A percentile compares a stretch with the other conserved stretches of the same genome.
Conservation (phyloP, 2,888 invertebrate genomes). For the Hetaerina titia region DNA sequence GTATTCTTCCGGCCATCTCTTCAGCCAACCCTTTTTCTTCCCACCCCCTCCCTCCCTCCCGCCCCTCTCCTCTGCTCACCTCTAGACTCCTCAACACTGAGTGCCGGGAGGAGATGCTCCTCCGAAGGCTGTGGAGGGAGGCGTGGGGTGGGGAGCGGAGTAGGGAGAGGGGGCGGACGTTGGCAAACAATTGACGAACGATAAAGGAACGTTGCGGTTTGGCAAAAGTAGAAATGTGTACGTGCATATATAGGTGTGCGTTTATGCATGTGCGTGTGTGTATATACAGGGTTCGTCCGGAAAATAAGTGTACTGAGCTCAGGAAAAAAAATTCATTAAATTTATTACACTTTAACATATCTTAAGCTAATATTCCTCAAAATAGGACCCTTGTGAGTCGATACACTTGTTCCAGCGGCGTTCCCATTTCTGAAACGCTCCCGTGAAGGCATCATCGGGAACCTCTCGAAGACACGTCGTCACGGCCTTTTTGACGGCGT, state of each 20-base stretch:
- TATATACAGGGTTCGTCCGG: no score
- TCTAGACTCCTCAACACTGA: neutral
- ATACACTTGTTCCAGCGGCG: no score
- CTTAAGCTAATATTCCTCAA: no score
- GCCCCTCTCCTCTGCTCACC: neutral
- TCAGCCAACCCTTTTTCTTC: neutral
- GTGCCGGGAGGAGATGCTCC: neutral
- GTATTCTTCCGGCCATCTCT: conserved; percentile 43
- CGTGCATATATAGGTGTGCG: no score
- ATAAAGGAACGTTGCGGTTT: neutral
- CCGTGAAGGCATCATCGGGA: no score
- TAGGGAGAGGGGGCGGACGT: neutral
- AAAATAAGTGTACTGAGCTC: no score
- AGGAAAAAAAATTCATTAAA: no score
- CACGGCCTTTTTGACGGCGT: no score
- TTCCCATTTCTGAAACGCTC: no score
- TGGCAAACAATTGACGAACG: neutral
- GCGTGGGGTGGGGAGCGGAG: neutral
- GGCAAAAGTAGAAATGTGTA: neutral
- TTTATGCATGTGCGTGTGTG: neutral
- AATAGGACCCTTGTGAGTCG: no score
- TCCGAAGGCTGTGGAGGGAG: neutral
- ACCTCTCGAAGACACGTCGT: no score
- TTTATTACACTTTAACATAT: no score
- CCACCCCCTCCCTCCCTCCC: neutral